Evolutionary conservation across 2,113 vertebrate species (phyloP), one percentile per base, ranked within the genome.

Genomic region (Siniperca knerii): DNA sequence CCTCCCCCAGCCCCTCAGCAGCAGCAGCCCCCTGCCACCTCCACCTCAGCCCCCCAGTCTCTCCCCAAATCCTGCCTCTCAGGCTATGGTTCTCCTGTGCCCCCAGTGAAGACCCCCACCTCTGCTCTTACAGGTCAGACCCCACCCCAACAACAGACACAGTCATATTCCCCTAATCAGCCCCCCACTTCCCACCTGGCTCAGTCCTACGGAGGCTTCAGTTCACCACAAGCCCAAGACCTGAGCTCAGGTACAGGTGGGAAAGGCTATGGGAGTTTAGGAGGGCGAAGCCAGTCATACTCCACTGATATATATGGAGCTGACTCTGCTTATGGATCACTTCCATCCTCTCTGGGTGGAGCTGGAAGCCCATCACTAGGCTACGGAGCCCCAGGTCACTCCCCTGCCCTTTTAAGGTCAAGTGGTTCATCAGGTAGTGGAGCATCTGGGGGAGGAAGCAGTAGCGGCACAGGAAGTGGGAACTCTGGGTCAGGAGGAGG

Each of bases 381-480:
- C 62, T 99, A 99, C 3, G 96, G 94, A 44, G 95, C 97, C 57
- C 97, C 98, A 2, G 97, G 97, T 16, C 98, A 99, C 81, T 99
- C 98, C 12, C 98, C 98, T 1, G 97, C 97, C 1, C 96, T 98
- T 85, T 93, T 97, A 0, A 95, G 97, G 55, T 97, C 97, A 6
- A 96, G 96, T 42, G 93, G 93, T 18, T 94, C 94, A 12, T 93
- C 93, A 64, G 95, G 94, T 50, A 95, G 95, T 57, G 95, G 94
- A 70, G 88, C 93, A 33, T 94, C 94, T 58, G 94, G 89, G 6
- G 95, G 93, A 69, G 94, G 94, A 69, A 93, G 93, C 68, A 93
- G 93, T 75, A 91, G 90, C 6, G 94, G 93, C 65, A 77, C 93
- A 58, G 95, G 93, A 64, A 93, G 92, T 76, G 94, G 94, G 21